A percentile compares a stretch with the other conserved stretches of the same genome.
These are phyloP conservation scores for Grammatotria lemairii DNA, from an alignment of 2,113 vertebrate genomes.

Conservation along the genomic window DNA sequence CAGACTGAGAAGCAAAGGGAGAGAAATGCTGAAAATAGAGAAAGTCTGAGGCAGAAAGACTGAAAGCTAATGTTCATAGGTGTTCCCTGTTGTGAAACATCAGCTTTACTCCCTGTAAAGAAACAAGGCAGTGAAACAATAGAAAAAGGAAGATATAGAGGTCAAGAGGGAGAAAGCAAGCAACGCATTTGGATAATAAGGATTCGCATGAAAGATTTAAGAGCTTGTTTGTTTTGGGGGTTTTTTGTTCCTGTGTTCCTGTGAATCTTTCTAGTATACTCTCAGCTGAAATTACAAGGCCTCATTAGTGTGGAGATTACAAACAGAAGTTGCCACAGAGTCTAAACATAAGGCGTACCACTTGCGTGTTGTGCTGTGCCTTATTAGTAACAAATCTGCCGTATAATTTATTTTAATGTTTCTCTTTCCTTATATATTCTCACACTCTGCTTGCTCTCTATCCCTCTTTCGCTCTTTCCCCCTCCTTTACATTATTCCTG, in stretches of 20 bases:
- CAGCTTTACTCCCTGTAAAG: background rate
- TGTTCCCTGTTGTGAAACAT: slow-evolving; percentile 19
- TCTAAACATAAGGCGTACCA: background rate
- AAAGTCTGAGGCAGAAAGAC: background rate
- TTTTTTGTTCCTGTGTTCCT: background rate
- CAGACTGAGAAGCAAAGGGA: background rate
- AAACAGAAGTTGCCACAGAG: background rate
- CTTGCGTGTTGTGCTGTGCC: slow-evolving; percentile 2
- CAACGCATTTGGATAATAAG: background rate
- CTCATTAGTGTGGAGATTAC: background rate
- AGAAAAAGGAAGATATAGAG: background rate
- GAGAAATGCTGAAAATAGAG: background rate
- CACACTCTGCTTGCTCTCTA: background rate
- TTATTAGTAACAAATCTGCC: slow-evolving; percentile 35
- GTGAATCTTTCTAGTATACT: background rate
- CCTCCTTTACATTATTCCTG: slow-evolving; percentile 23
- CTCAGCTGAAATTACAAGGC: background rate
- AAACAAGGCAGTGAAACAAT: background rate
- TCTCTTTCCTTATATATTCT: slow-evolving; percentile 2
- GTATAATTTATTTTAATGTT: slow-evolving; percentile 24
- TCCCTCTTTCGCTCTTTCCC: background rate
- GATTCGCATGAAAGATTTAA: background rate
- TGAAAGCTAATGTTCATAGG: background rate
- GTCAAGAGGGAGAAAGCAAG: background rate
- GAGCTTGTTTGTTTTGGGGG: background rate